Base-by-base conservation (phyloP, 2,113 vertebrate genomes). In the Rhynchomys soricoides region DNA sequence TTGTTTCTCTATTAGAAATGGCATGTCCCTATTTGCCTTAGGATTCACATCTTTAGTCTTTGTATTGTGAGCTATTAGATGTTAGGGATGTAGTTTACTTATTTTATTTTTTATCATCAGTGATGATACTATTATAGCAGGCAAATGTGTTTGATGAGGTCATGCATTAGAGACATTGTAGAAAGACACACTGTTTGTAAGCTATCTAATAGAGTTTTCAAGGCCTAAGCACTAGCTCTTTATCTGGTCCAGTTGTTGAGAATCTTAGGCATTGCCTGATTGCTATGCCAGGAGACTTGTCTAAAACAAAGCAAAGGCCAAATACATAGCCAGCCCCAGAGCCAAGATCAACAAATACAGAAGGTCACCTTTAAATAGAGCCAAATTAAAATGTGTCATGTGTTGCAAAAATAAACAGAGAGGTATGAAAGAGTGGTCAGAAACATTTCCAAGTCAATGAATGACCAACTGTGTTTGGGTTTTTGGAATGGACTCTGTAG, bases 311-410 rank as follows among this genome's bases (percentile, higher is more conserved):
- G 50, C 52, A 89, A 59, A 81, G 37, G 57, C 43, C 75, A 93
- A 86, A 66, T 87, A 55, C 16, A 82, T 75, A 73, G 21, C 90
- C 31, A 11, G 93, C 52, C 78, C 8, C 9, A 93, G 79, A 88
- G 94, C 96, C 92, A 97, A 95, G 57, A 77, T 93, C 64, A 88
- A 95, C 89, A 97, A 74, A 90, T 95, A 92, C 55, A 88, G 70
- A 93, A 93, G 43, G 26, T 94, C 48, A 86, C 94, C 59, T 96
- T 45, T 73, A 94, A 66, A 89, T 15, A 87, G 85, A 77, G 74
- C 68, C 66, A 95, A 89, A 40, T 93, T 96, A 59, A 95, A 93
- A 78, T 85, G 64, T 86, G 8, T 95, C 86, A 83, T 93, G 78
- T 85, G 3, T 81, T 96, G 79, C 86, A 95, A 97, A 97, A 59